Percentiles rank a stretch among this genome's conserved stretches.
Evolutionary conservation across 1,140 invertebrate genomes (phyloP).

Genomic region (Atta cephalotes): DNA sequence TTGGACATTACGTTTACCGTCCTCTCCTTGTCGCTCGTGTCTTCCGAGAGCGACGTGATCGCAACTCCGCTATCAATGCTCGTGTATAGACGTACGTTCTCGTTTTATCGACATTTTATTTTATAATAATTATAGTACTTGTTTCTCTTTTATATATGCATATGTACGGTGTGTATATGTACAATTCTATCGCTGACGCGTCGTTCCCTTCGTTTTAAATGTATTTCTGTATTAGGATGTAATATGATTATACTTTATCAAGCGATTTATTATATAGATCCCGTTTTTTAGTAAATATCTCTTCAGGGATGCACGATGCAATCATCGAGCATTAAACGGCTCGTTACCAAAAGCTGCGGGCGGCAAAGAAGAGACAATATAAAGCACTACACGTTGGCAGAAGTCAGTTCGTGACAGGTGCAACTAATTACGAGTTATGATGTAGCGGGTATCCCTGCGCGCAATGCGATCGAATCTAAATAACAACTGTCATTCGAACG

Average conservation of each 20-base stretch:
- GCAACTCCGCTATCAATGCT: slow-evolving; percentile 39
- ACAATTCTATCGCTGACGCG: not conserved
- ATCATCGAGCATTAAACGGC: not conserved
- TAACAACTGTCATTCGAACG: slow-evolving; percentile 29
- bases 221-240: not conserved
- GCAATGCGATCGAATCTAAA: slow-evolving; percentile 74
- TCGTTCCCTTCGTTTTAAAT: slow-evolving; percentile 30
- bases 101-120: not conserved
- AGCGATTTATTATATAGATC: slow-evolving; percentile 6
- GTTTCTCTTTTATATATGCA: slow-evolving; percentile 6
- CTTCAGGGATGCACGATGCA: not conserved
- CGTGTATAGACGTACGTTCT: not conserved
- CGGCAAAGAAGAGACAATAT: slow-evolving; percentile 24
- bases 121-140: not conserved
- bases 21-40: slow-evolving; percentile 25
- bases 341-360: not conserved
- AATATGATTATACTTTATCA: slow-evolving; percentile 7
- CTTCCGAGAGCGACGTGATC: slow-evolving; percentile 21
- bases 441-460: slow-evolving; percentile 53
- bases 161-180: not conserved
- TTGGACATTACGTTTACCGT: slow-evolving; percentile 8
- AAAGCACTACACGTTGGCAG: not conserved
- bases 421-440: slow-evolving; percentile 45
- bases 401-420: slow-evolving; percentile 17
- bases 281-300: not conserved